A percentile compares a stretch with the other conserved stretches of the same genome.
Evolutionary conservation across 2,113 vertebrate genomes (phyloP).

Genomic region (Mormyrus lacerda): DNA sequence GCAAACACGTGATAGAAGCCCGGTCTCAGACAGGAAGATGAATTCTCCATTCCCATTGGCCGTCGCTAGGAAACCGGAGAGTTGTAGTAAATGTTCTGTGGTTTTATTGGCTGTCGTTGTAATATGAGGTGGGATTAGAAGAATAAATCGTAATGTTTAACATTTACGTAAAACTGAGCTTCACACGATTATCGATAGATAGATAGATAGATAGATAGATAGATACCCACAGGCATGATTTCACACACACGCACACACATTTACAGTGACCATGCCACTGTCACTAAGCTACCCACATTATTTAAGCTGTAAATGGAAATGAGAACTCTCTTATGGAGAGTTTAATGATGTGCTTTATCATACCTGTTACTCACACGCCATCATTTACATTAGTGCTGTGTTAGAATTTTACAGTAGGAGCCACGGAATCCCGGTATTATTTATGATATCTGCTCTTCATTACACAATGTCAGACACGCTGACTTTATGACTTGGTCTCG

Average conservation of each 20-base stretch:
- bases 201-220: too few species aligned
- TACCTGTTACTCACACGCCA: too few species aligned
- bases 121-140: neutral
- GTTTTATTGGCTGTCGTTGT: neutral
- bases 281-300: neutral
- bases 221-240: too few species aligned
- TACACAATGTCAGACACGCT: neutral
- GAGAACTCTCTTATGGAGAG: neutral
- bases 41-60: neutral
- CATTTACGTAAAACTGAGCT: neutral
- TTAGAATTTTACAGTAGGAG: neutral
- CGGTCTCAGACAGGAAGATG: neutral
- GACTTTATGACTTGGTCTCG: neutral
- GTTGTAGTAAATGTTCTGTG: neutral
- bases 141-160: neutral
- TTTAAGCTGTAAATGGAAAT: neutral
- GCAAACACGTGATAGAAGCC: neutral
- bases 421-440: neutral
- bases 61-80: neutral
- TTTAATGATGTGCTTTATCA: too few species aligned
- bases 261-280: too few species aligned
- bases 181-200: neutral
- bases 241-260: constrained; percentile 21
- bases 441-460: neutral
- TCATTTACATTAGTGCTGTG: neutral